Percentiles rank a stretch among this genome's conserved stretches.
These are phyloP conservation scores for Hipposideros larvatus DNA, from an alignment of 2,797 vertebrate genomes.

Conservation along the genomic window DNA sequence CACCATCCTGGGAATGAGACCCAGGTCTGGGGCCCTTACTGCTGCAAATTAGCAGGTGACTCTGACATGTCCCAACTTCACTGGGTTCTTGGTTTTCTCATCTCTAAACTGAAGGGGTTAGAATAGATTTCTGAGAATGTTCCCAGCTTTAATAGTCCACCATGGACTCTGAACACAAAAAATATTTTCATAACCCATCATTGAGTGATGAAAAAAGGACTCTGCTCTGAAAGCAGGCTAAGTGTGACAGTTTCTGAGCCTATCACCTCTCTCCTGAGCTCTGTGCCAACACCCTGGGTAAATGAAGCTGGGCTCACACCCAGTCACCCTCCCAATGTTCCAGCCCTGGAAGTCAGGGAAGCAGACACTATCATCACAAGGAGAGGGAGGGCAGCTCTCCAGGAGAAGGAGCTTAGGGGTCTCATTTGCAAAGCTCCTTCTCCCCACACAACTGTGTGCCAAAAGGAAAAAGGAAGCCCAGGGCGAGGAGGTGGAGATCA, in stretches of 20 bases:
- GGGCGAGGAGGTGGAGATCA: neutral
- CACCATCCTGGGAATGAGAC: neutral
- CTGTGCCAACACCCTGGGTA: constrained; percentile 74
- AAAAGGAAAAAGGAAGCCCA: constrained; percentile 23
- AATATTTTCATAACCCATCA: constrained; percentile 29
- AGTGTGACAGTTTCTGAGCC: constrained; percentile 53
- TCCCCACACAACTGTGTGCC: neutral
- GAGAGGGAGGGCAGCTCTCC: neutral
- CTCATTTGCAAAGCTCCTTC: constrained; percentile 21
- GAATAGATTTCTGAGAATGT: constrained; percentile 42
- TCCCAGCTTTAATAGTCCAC: neutral
- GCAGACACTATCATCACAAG: neutral
- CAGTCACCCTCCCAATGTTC: constrained; percentile 32
- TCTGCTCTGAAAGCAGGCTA: constrained; percentile 36
- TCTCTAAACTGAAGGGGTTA: neutral
- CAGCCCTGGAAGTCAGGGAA: neutral
- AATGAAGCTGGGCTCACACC: constrained; percentile 72
- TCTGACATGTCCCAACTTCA: neutral
- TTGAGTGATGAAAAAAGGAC: neutral
- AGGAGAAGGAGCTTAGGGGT: neutral
- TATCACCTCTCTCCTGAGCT: constrained; percentile 46
- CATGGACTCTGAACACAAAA: neutral
- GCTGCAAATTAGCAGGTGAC: neutral
- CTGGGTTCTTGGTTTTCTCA: constrained; percentile 14
- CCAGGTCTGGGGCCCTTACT: neutral